A percentile compares a stretch with the other conserved stretches of the same genome.
These are phyloP conservation scores for Salvelinus namaycush DNA, from an alignment of 2,113 vertebrate species.

Conservation along the genomic window DNA sequence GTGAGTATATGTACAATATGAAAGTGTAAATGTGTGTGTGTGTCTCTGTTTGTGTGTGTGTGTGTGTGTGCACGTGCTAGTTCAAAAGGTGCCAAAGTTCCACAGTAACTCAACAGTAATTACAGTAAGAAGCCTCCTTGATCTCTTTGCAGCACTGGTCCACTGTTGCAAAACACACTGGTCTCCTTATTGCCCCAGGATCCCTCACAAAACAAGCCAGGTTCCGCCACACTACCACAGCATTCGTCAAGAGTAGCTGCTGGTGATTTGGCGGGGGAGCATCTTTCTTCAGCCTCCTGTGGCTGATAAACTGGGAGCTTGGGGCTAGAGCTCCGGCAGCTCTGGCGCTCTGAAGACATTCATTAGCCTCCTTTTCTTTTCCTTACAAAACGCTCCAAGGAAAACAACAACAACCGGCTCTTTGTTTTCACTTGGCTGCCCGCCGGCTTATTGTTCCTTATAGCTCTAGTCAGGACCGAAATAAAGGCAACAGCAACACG, in stretches of 20 bases:
- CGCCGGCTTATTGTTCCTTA: slow-evolving; percentile 11
- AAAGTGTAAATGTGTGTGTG: slow-evolving; percentile 1
- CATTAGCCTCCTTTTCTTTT: slow-evolving; percentile 28
- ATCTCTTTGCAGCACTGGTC: slow-evolving; percentile 23
- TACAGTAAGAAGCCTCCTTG: slow-evolving; percentile 36
- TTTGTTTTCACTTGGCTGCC: slow-evolving; percentile 48
- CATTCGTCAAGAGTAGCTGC: slow-evolving; percentile 57
- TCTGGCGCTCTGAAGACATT: slow-evolving; percentile 15
- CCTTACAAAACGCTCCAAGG: neutral
- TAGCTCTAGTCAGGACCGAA: slow-evolving; percentile 15
- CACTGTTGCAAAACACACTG: slow-evolving; percentile 30
- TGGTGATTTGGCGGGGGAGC: slow-evolving; percentile 26
- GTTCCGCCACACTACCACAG: slow-evolving; percentile 16
- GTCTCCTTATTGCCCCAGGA: slow-evolving; percentile 16
- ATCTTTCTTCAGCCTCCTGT: slow-evolving; percentile 37
- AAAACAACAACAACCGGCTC: slow-evolving; percentile 34
- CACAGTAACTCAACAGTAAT: slow-evolving; percentile 45
- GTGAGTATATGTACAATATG: neutral
- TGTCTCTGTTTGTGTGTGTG: neutral
- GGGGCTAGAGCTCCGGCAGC: slow-evolving; percentile 15
- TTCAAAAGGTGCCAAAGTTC: slow-evolving; percentile 32
- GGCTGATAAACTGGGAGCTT: slow-evolving; percentile 17
- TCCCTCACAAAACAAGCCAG: slow-evolving; percentile 38
- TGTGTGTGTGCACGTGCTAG: slow-evolving; percentile 11
- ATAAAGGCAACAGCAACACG: slow-evolving; percentile 8